phyloP scores from a whole-genome alignment of 2,113 vertebrate species.

The Canis aureus region DNA sequence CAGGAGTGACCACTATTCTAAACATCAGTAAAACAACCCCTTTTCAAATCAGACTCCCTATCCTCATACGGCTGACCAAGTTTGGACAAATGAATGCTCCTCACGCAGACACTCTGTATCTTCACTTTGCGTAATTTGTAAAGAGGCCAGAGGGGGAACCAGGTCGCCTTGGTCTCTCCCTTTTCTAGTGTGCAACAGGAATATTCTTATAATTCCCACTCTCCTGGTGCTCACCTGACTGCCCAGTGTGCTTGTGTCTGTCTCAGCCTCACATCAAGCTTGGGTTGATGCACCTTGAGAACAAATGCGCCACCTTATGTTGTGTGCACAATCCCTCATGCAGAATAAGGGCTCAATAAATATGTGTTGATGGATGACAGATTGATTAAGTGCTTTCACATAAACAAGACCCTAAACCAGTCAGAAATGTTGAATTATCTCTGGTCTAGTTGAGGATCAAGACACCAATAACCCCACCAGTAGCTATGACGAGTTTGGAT shows the following conservation, averaged over 20 bases:
- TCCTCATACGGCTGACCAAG: slow-evolving; percentile 4
- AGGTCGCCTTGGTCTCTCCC: not conserved
- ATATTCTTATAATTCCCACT: not conserved
- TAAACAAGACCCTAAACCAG: not conserved
- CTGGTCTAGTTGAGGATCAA: not conserved
- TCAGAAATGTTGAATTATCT: not conserved
- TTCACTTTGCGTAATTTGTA: not conserved
- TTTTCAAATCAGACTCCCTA: not conserved
- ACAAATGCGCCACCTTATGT: not conserved
- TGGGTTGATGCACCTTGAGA: accelerated
- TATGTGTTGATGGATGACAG: not conserved
- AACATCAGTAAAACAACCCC: slow-evolving; percentile 70
- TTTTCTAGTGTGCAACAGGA: not conserved
- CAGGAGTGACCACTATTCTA: slow-evolving; percentile 58
- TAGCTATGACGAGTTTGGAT: not conserved
- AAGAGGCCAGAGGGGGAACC: not conserved
- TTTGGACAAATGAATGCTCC: slow-evolving; percentile 32
- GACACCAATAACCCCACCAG: not conserved
- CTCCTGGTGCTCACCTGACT: not conserved
- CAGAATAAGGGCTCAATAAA: not conserved
- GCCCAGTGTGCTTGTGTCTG: accelerated
- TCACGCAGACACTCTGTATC: not conserved
- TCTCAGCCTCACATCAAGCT: not conserved
- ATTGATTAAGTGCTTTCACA: not conserved
- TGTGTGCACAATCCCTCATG: not conserved